Base-by-base conservation (phyloP, 1,140 invertebrate genomes). In the Drosophila serrata region DNA sequence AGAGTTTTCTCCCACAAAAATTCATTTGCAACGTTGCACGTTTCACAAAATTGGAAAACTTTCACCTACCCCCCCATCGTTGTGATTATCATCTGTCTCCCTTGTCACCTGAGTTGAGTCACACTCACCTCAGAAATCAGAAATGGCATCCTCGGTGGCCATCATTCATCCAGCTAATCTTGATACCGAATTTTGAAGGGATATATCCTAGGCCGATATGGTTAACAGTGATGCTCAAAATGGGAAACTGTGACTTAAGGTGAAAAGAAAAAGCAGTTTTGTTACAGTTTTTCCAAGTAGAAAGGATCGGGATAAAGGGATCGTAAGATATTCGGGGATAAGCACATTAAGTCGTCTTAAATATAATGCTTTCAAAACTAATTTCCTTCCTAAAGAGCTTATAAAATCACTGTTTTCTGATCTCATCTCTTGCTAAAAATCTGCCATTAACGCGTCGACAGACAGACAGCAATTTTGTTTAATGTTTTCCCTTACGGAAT, bases 81-180 rank as follows among this genome's bases (percentile, higher is more conserved):
- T 33, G 22, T 51, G 19, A 53, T 49, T 53, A 33, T 29, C 31
- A 33, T 29, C 31, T 45, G 40, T 31, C 43, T 6, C 42, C 68
- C 46, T 27, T 6, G 35, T 42, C 65, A 53, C 27, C 61, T 15
- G 42, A 22, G 42, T 12, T 19, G 22, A 46, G 29, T 17, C 40
- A 4, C 19, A 27, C 51, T 58, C 37, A 40, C 39, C 57, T 46
- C 59, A 27, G 65, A 22, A 53, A 74, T 61, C 70, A 62, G 13
- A 46, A 62, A 45, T 53, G 39, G 48, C 68, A 60, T 48, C 48
- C 51, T 27, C 42, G 31, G 68, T 43, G 39, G 45, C 46, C 70
- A 74, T 74, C 69, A 74, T 51, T 74, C 70, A 74, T 74, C 45
- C 70, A 53, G 49, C 70, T 74, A 74, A 74, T 74, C 70, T 73